These are phyloP conservation scores for Lasius fuliginosus DNA, from an alignment of 2,888 invertebrate species.

Conservation along the genomic window DNA sequence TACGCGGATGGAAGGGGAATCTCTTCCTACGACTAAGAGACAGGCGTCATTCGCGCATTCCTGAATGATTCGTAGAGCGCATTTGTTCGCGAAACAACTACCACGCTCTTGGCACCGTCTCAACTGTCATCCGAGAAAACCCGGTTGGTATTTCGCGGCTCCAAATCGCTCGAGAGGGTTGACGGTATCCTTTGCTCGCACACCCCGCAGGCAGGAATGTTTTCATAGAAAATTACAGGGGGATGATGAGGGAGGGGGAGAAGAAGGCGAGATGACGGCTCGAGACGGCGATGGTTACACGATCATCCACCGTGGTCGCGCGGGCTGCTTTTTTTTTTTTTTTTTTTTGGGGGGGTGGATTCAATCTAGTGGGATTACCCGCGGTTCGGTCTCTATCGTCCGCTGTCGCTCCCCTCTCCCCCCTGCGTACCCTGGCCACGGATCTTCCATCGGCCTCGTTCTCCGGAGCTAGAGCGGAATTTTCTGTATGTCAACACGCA, in stretches of 20 bases:
- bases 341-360: constrained; percentile 63
- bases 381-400: constrained; percentile 41
- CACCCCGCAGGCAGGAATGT: constrained; percentile 37
- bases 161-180: constrained; percentile 13
- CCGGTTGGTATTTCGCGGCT: constrained; percentile 23
- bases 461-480: constrained; percentile 45
- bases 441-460: constrained; percentile 18
- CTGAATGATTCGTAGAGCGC: not conserved
- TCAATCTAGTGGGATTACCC: constrained; percentile 81
- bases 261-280: constrained; percentile 20
- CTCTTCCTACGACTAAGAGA: not conserved
- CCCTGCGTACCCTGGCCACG: constrained; percentile 14
- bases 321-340: not conserved
- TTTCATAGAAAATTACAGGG: constrained; percentile 54
- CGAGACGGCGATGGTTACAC: constrained; percentile 48
- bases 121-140: constrained; percentile 29
- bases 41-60: not conserved
- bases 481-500: constrained; percentile 65
- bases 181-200: constrained; percentile 43
- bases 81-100: constrained; percentile 3
- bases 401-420: constrained; percentile 39
- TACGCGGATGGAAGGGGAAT: not conserved
- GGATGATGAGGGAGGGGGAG: not conserved
- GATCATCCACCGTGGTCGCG: constrained; percentile 41
- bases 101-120: constrained; percentile 20